Evolutionary conservation across 2,113 vertebrate species (phyloP).

Genomic region (Actenoides hombroni): DNA sequence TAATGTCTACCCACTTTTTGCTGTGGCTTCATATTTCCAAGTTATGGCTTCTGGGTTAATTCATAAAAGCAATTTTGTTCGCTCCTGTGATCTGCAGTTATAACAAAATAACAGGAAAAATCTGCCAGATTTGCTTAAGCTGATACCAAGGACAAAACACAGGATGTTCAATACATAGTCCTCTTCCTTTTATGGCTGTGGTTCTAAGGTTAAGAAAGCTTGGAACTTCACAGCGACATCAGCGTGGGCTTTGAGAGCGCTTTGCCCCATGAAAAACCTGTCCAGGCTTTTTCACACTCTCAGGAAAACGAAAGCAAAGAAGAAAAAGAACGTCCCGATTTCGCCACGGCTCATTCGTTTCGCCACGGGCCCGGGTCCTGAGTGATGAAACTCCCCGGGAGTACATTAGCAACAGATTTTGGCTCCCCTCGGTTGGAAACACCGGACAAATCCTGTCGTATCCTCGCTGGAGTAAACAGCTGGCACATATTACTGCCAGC

Average conservation of each 20-base stretch:
- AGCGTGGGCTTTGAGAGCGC: neutral
- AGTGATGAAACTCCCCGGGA: neutral
- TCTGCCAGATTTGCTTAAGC: slow-evolving; percentile 80
- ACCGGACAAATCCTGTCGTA: neutral
- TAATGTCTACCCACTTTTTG: neutral
- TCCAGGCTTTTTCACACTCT: neutral
- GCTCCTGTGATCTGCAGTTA: slow-evolving; percentile 56
- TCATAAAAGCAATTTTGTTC: slow-evolving; percentile 57
- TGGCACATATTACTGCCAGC: neutral
- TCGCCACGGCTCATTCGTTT: neutral
- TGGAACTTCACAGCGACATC: slow-evolving; percentile 49
- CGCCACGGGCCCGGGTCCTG: neutral
- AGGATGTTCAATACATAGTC: slow-evolving; percentile 72
- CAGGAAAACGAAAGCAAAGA: slow-evolving; percentile 36
- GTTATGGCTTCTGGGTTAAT: slow-evolving; percentile 45
- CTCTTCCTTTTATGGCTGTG: slow-evolving; percentile 66
- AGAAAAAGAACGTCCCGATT: neutral
- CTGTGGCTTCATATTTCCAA: neutral
- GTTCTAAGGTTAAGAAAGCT: slow-evolving; percentile 57
- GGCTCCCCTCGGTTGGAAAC: neutral
- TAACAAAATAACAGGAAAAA: slow-evolving; percentile 92
- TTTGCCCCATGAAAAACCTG: neutral
- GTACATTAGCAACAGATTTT: neutral
- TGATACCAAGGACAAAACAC: slow-evolving; percentile 80
- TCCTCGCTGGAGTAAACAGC: slow-evolving; percentile 1